Percentiles rank a stretch among this genome's conserved stretches.
These are phyloP conservation scores for Cylas formicarius DNA, from an alignment of 1,140 invertebrate genomes.

Conservation along the genomic window DNA sequence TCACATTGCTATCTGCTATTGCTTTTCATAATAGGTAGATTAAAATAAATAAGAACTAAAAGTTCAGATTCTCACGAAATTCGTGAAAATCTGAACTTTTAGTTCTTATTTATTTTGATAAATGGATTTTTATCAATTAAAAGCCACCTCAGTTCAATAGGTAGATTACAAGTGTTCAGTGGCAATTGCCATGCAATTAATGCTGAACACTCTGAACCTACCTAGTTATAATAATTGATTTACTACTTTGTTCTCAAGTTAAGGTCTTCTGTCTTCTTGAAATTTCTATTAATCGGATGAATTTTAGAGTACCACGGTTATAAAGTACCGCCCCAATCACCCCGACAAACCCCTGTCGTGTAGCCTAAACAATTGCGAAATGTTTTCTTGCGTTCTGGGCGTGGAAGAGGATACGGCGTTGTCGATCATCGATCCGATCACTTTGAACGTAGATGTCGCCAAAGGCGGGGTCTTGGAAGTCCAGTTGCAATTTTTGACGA, in stretches of 20 bases:
- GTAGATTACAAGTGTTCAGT: neutral
- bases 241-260: slow-evolving; percentile 5
- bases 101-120: too few species aligned
- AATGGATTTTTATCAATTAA: too few species aligned
- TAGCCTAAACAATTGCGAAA: slow-evolving; percentile 82
- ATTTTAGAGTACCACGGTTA: slow-evolving; percentile 74
- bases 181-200: neutral
- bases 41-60: too few species aligned
- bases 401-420: slow-evolving; percentile 89
- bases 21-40: too few species aligned
- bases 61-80: too few species aligned
- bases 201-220: too few species aligned
- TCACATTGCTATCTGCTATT: too few species aligned
- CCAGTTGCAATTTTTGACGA: slow-evolving; percentile 65
- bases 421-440: slow-evolving; percentile 93
- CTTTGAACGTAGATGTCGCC: slow-evolving; percentile 64
- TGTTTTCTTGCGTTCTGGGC: slow-evolving; percentile 89
- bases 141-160: too few species aligned
- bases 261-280: slow-evolving; percentile 1
- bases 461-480: slow-evolving; percentile 47
- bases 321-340: slow-evolving; percentile 69
- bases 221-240: slow-evolving; percentile 3
- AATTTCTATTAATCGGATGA: slow-evolving; percentile 15
- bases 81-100: too few species aligned
- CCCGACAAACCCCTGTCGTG: slow-evolving; percentile 72